Evolutionary conservation across 2,888 invertebrate species (phyloP), one percentile per base, ranked within the genome.

Genomic region (Petrolisthes manimaculis): DNA sequence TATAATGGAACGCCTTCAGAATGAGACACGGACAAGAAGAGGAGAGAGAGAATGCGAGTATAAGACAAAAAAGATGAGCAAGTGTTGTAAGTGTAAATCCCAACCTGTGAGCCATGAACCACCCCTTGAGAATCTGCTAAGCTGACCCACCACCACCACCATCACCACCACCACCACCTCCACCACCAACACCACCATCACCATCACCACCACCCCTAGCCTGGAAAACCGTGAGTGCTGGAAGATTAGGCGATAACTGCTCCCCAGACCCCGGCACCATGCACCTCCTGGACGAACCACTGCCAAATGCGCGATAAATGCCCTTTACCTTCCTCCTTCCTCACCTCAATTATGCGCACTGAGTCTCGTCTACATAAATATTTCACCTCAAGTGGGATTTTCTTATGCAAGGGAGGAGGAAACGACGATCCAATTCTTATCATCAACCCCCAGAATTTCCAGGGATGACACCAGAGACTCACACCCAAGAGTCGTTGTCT

Each of bases 211-310:
- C n/a, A n/a, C n/a, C n/a, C n/a, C 67, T 51, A 78, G 83, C 86
- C 75, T 86, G 86, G 83, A 86, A n/a, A 86, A 86, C 86, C 83
- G 86, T 79, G 85, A 85, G 69, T 83, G 86, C 78, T 86, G 78
- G 86, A 86, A 86, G 86, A 86, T 86, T 86, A 86, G 86, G 86
- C 86, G 86, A 86, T 86, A 86, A 86, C 86, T 86, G 86, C 86
- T 83, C 69, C 86, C 77, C 81, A 78, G 83, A 82, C 86, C 86
- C 83, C 83, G 86, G 86, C 86, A 53, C 86, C 83, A 54, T 78
- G 51, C 78, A 78, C 78, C 53, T 5, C 78, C 79, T 82, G 67
- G 79, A 77, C 67, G 18, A 55, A 61, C n/a, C 83, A 54, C 77
- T 83, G 83, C 83, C 77, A 67, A 82, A n/a, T n/a, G n/a, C n/a